Percentiles rank a stretch among this genome's conserved stretches.
phyloP scores from a whole-genome alignment of 2,888 invertebrate genomes.

The Germaria angustata region DNA sequence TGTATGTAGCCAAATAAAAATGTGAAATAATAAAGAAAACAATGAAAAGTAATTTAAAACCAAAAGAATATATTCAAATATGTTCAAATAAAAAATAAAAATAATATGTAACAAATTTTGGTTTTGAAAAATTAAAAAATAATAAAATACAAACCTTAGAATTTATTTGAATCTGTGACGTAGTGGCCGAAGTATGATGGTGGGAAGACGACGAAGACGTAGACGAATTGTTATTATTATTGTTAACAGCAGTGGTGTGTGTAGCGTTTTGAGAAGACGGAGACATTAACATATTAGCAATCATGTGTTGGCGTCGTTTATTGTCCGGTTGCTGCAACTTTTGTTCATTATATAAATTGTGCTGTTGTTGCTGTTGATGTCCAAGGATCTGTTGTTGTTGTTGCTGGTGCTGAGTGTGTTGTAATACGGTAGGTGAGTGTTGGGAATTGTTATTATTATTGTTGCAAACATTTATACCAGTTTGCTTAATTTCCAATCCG shows the following conservation, averaged over 20 bases:
- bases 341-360: slow-evolving; percentile 67
- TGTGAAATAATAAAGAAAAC: slow-evolving; percentile 15
- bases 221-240: slow-evolving; percentile 62
- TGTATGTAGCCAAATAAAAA: slow-evolving; percentile 39
- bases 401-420: slow-evolving; percentile 73
- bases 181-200: slow-evolving; percentile 69
- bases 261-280: slow-evolving; percentile 77
- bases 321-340: slow-evolving; percentile 69
- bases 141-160: slow-evolving; percentile 79
- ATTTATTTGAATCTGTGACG: slow-evolving; percentile 80
- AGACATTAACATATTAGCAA: slow-evolving; percentile 78
- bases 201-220: slow-evolving; percentile 69
- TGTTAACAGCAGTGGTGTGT: slow-evolving; percentile 56
- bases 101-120: slow-evolving; percentile 68
- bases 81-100: slow-evolving; percentile 67
- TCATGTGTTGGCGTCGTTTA: slow-evolving; percentile 75
- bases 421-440: slow-evolving; percentile 67
- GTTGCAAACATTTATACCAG: slow-evolving; percentile 43
- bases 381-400: slow-evolving; percentile 56
- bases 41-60: slow-evolving; percentile 38
- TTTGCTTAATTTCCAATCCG: slow-evolving; percentile 77
- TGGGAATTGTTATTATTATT: slow-evolving; percentile 41
- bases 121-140: slow-evolving; percentile 69
- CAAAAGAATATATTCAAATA: slow-evolving; percentile 66
- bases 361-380: slow-evolving; percentile 57